Evolutionary conservation across 2,888 invertebrate genomes (phyloP), one percentile per base, ranked within the genome.

Genomic region (Agrotis clavis): DNA sequence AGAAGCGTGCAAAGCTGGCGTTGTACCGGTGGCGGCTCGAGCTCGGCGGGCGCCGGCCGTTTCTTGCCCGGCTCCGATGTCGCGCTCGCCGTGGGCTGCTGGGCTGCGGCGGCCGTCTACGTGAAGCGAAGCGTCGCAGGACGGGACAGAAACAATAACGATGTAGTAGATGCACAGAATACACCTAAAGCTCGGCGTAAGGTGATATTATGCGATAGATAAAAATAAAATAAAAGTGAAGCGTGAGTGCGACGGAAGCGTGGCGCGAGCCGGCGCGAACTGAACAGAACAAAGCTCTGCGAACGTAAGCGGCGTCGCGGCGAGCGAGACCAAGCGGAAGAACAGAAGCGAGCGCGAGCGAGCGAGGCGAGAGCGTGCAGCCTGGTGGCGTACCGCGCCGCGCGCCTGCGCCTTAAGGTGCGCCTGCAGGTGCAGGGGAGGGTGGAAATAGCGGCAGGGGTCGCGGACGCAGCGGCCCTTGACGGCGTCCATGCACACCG

Each of bases 361-460:
- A 85, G 85, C 95, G 94, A 92, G 92, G 91, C 95, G 93, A 95
- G 95, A 94, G 95, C 94, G 95, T 97, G 97, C 97, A 96, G 95
- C 94, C 94, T 93, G 97, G 97, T 97, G 97, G 97, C 98, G 97
- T 98, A 98, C 98, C 98, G 98, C 98, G 97, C 97, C 97, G 98
- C 98, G 98, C 98, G 98, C 98, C 98, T 99, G 99, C 98, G 99
- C 98, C 98, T 99, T 99, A 98, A 99, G 98, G 98, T 98, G 98
- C 98, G 98, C 98, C 98, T 98, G 98, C 97, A 99, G 99, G 98
- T 99, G 99, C 98, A 99, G 98, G 97, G 99, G 99, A 97, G 99
- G 99, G 98, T 99, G 99, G 98, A 99, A 99, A 98, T 99, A 99
- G 98, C 99, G 99, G 98, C 99, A 99, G 97, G 99, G 98, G 97